Percentiles rank a stretch among this genome's conserved stretches.
Conservation (phyloP, 2,888 invertebrate genomes). For the Pasiphila rectangulata region DNA sequence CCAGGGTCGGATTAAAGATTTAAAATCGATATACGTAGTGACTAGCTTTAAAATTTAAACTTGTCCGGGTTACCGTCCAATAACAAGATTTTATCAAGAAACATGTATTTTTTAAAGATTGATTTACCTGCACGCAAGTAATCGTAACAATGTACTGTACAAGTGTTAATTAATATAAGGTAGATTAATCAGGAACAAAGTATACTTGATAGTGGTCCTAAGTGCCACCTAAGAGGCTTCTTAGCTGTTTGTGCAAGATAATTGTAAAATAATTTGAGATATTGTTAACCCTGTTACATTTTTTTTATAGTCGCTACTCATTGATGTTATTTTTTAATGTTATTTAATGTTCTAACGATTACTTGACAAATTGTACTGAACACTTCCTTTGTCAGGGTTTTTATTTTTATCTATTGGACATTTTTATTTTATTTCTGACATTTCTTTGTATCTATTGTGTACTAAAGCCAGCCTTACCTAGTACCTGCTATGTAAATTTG, state of each 20-base stretch:
- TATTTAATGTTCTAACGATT: constrained; percentile 49
- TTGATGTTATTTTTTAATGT: constrained; percentile 49
- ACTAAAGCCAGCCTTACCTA: no score
- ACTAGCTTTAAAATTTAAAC: constrained; percentile 15
- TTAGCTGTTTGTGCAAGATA: constrained; percentile 26
- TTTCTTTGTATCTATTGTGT: constrained; percentile 2
- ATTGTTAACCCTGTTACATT: constrained; percentile 42
- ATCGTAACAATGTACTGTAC: constrained; percentile 14
- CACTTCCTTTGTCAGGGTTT: constrained; percentile 46
- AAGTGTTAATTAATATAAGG: constrained; percentile 17
- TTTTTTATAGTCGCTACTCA: constrained; percentile 37
- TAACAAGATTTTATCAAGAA: constrained; percentile 9
- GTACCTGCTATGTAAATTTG: no score
- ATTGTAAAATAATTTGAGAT: constrained; percentile 36
- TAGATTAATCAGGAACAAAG: constrained; percentile 17
- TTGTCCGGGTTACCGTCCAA: constrained; percentile 31
- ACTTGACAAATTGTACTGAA: constrained; percentile 51
- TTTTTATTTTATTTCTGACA: constrained; percentile 10
- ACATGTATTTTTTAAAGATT: constrained; percentile 20
- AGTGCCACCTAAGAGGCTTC: constrained; percentile 25
- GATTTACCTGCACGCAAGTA: constrained; percentile 16
- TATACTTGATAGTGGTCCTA: constrained; percentile 15
- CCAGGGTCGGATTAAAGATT: constrained; percentile 21
- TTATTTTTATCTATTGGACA: constrained; percentile 37
- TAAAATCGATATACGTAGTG: constrained; percentile 22